Conservation (phyloP, 2,113 vertebrate genomes). For the Petaurus breviceps region DNA sequence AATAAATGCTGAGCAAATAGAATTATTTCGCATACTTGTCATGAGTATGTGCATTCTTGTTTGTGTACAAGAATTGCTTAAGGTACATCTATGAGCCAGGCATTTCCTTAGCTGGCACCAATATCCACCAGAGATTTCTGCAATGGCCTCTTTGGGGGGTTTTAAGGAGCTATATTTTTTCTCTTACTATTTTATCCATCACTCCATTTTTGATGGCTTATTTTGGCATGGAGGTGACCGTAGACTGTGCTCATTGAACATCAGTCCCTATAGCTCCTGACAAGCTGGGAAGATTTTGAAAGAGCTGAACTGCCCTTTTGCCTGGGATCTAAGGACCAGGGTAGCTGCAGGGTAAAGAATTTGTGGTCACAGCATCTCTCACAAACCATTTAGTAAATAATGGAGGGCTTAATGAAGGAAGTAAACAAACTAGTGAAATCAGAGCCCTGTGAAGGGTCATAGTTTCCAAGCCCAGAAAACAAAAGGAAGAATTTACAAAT, state of each 20-base stretch:
- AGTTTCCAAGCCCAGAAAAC: not conserved
- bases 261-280: not conserved
- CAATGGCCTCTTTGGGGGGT: not conserved
- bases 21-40: not conserved
- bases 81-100: not conserved
- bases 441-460: not conserved
- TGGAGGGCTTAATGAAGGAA: not conserved
- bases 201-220: not conserved
- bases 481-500: not conserved
- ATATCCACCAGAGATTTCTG: not conserved
- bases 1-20: not conserved
- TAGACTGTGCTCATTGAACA: not conserved
- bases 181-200: not conserved
- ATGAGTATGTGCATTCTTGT: not conserved
- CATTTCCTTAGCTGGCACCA: not conserved
- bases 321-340: not conserved
- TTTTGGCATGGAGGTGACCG: not conserved
- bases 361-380: not conserved
- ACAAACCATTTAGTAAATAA: not conserved
- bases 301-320: not conserved
- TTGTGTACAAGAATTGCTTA: not conserved
- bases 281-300: not conserved
- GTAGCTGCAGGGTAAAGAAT: not conserved
- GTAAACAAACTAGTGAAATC: not conserved
- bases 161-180: not conserved